Evolutionary conservation across 2,797 vertebrate species (phyloP), one percentile per base, ranked within the genome.

Genomic region (Argya squamiceps): DNA sequence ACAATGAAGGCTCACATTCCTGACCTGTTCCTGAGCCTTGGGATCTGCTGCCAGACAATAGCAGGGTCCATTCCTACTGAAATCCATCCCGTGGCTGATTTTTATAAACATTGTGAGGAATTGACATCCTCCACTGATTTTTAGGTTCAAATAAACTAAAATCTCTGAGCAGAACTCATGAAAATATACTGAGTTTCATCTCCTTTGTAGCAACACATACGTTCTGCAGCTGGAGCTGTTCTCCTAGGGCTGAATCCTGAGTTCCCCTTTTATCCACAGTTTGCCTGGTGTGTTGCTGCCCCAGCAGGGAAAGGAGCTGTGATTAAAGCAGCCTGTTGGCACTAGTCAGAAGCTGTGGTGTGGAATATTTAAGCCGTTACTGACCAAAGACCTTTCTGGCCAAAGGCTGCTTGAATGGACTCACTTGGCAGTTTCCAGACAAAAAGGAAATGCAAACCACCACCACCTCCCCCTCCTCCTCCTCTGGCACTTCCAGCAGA

Each of bases 121-220:
- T 58, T 85, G 24, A 8, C 46, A 2, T 71, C 23, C 47, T 30
- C 58, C 56, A 69, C 68, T 81, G 79, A 86, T 83, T 92, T 88
- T 81, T 84, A 49, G 24, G 55, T 88, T 92, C 82, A 89, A 83
- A 84, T 73, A 83, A 94, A n/a, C 46, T 50, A 52, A 81, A 73
- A 79, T 86, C 69, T 84, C 4, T 0, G 59, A 62, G 60, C 69
- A 81, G 47, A 84, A 27, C 69, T 95, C 79, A 49, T 36, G 30
- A 62, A 73, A 91, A 37, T 65, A 26, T 3, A 36, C 26, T 21
- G 90, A 73, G 21, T 86, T 96, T 69, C 43, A 63, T 67, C 55
- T 83, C 32, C 29, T 78, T 39, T 59, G 67, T 79, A 86, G 82
- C 73, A 63, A n/a, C 27, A 1, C 82, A 32, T 37, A 26, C 2